Evolutionary conservation across 2,888 invertebrate species (phyloP), one percentile per base, ranked within the genome.

Genomic region (Drosophila melanosoma): DNA sequence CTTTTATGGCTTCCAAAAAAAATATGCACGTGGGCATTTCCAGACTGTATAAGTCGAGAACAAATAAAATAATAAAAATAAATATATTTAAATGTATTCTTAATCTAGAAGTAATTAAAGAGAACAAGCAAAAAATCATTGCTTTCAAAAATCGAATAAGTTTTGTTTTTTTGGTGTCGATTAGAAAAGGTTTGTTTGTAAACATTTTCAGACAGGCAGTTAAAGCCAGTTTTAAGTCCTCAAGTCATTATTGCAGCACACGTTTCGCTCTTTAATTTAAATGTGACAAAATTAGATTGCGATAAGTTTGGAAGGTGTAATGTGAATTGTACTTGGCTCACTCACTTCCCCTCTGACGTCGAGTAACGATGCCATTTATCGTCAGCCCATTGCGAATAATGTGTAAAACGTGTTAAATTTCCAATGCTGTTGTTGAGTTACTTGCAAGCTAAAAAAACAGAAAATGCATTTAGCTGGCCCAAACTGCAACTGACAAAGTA

Each of bases 261-360:
- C 68, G 54, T 63, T 57, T 35, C 35, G 54, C 26, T 65, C 53
- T 60, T 77, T 65, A 69, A 69, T 66, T 60, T 60, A 32, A 65
- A 75, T 85, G 85, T 79, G 82, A 82, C 76, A 82, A 79, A 76
- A 82, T 76, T 85, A 79, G 85, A 82, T 85, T 76, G 76, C 68
- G 76, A 79, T 82, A 66, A 66, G 59, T 57, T 68, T 68, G 59
- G 66, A 73, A 82, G 82, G 86, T 79, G 85, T 62, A 72, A 72
- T 51, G 51, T 48, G 54, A 49, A 74, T 66, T 74, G 35, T 61
- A 26, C 17, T 56, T 68, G 54, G 29, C 52, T 23, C 33, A 17
- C 23, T 26, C 10, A 32, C 60, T 62, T 36, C 42, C 62, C n/a
- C 52, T 11, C 52, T 20, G 45, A 17, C 54, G 36, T 5, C n/a